Evolutionary conservation across 2,888 invertebrate species (phyloP).

Genomic region (Tinea pellionella): DNA sequence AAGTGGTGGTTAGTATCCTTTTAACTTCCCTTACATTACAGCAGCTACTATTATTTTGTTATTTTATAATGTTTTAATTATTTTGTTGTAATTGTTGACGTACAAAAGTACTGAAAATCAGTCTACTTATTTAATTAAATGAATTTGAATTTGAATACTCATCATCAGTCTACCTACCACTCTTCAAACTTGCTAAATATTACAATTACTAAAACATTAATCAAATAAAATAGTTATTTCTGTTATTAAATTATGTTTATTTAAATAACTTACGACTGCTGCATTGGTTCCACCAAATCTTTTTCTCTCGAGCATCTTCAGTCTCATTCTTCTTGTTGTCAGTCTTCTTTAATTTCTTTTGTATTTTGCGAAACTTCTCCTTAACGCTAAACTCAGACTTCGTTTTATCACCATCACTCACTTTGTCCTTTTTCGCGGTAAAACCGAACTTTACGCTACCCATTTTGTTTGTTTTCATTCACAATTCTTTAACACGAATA

Average conservation of each 20-base stretch:
- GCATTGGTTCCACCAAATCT: constrained; percentile 66
- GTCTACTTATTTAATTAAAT: too few species aligned
- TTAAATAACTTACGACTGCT: constrained; percentile 47
- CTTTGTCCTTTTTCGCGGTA: constrained; percentile 52
- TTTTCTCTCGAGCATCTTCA: constrained; percentile 43
- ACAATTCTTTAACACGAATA: constrained; percentile 20
- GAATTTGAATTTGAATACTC: too few species aligned
- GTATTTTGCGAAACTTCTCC: constrained; percentile 56
- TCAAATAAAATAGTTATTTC: too few species aligned
- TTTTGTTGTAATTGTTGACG: too few species aligned
- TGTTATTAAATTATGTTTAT: neutral
- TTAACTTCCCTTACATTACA: too few species aligned
- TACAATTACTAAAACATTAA: too few species aligned
- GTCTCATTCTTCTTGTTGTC: constrained; percentile 60
- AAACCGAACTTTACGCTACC: constrained; percentile 60
- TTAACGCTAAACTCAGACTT: constrained; percentile 64
- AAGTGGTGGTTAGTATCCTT: too few species aligned
- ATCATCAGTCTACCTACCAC: too few species aligned
- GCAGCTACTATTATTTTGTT: too few species aligned
- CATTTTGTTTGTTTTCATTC: constrained; percentile 32
- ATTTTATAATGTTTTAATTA: too few species aligned
- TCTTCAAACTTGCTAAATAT: too few species aligned
- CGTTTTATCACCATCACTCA: constrained; percentile 28
- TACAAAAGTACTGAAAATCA: too few species aligned
- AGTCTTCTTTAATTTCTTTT: constrained; percentile 64